Percentiles rank a stretch among this genome's conserved stretches.
These are phyloP conservation scores for Salvelinus sp. DNA, from an alignment of 2,113 vertebrate genomes.

Conservation along the genomic window DNA sequence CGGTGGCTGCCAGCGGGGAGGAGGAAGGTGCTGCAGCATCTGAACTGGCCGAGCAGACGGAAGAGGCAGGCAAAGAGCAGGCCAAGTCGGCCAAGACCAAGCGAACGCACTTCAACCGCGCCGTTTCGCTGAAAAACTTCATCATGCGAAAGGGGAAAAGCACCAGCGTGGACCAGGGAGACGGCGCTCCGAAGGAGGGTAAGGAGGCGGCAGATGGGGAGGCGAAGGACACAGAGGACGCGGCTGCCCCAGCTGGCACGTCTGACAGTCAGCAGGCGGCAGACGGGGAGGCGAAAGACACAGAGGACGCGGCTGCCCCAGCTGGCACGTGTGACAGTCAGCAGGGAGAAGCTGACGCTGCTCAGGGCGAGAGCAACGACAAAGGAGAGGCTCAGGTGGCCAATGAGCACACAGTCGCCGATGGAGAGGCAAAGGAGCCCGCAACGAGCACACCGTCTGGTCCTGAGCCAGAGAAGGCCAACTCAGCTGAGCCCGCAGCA, in stretches of 20 bases:
- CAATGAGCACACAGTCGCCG: slow-evolving; percentile 33
- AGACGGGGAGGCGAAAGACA: slow-evolving; percentile 42
- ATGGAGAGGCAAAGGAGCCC: slow-evolving; percentile 33
- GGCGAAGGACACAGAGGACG: slow-evolving; percentile 32
- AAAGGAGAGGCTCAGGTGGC: slow-evolving; percentile 18
- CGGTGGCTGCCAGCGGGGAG: slow-evolving; percentile 62
- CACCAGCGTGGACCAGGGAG: slow-evolving; percentile 70
- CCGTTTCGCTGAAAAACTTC: slow-evolving; percentile 81
- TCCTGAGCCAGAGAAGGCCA: slow-evolving; percentile 35
- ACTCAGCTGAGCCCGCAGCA: slow-evolving; percentile 20
- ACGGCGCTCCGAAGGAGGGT: slow-evolving; percentile 61
- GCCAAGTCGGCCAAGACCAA: slow-evolving; percentile 73
- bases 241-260: slow-evolving; percentile 32
- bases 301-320: slow-evolving; percentile 37
- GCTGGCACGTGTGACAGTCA: slow-evolving; percentile 25
- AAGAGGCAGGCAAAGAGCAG: slow-evolving; percentile 68
- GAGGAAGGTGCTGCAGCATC: slow-evolving; percentile 53
- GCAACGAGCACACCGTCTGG: slow-evolving; percentile 24
- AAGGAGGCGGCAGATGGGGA: slow-evolving; percentile 52
- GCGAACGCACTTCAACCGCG: slow-evolving; percentile 75
- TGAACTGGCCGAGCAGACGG: slow-evolving; percentile 58
- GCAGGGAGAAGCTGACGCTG: slow-evolving; percentile 28
- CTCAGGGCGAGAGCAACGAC: slow-evolving; percentile 32
- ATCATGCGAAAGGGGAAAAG: slow-evolving; percentile 78
- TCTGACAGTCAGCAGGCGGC: slow-evolving; percentile 30